Evolutionary conservation across 2,797 vertebrate genomes (phyloP), one percentile per base, ranked within the genome.

Genomic region (Hypotaenidia philippensis): DNA sequence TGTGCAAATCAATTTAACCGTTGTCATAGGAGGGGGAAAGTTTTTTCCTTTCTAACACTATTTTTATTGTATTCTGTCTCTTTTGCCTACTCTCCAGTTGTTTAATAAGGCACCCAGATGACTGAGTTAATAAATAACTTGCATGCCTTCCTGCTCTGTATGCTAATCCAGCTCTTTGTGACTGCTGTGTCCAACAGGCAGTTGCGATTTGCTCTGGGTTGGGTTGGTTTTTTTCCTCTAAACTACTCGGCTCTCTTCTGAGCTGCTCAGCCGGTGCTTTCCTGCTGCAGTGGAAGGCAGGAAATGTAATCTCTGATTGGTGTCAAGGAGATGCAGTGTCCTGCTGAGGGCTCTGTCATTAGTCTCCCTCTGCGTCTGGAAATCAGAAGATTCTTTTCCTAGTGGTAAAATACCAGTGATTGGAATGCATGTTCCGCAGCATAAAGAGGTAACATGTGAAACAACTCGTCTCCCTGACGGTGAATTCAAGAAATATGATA

Each of bases 221-320:
- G 45, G 45, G 45, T 47, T 47, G 18, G 45, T 21, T 47, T 47
- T 20, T 47, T 83, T 91, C 83, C 86, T 36, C 53, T 78, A 49
- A 89, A 45, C 44, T 87, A 31, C 41, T 89, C 71, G 40, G 76
- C 55, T 96, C 60, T 71, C 38, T 41, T 83, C 87, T 70, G 92
- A 89, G 59, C 82, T 66, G 79, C 94, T 93, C 91, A 93, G 92
- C 69, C 11, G 2, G 76, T 83, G 87, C 69, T 94, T 93, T 92
- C 82, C 72, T 83, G 89, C 87, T 94, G 69, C 79, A 81, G 53
- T 83, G 69, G 61, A 91, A 95, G 38, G 72, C 69, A 94, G 84
- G 91, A 96, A 95, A 92, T 93, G 72, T 81, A 92, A 94, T 93
- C 79, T 87, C 76, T 93, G 94, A 94, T 94, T 95, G 93, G 94